Conservation (phyloP, 2,113 vertebrate genomes). For the Scophthalmus maximus region DNA sequence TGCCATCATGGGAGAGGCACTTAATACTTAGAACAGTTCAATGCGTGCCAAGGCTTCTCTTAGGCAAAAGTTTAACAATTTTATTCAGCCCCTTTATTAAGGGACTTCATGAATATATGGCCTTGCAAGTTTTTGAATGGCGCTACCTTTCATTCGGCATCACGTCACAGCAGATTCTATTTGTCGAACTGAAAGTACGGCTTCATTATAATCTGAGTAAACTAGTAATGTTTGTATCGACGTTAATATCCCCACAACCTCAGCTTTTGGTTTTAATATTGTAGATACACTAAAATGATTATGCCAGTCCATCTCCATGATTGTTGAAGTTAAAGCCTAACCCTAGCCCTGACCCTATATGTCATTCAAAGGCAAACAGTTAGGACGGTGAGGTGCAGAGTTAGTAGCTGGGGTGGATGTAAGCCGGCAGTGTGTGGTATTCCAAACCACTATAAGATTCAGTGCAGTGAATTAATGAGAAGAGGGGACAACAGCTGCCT, state of each 20-base stretch:
- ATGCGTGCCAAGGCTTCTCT: conserved; percentile 48
- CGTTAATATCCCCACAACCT: neutral
- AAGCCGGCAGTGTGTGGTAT: too few species aligned
- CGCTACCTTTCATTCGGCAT: neutral
- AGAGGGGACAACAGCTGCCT: too few species aligned
- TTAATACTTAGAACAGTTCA: conserved; percentile 44
- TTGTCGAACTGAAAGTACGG: neutral
- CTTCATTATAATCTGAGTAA: conserved; percentile 6
- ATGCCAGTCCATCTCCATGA: too few species aligned
- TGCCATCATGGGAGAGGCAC: conserved; percentile 46
- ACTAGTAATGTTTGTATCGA: neutral
- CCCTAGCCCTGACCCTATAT: too few species aligned
- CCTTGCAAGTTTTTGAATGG: conserved; percentile 43
- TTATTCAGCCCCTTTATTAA: conserved; percentile 41
- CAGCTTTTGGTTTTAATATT: too few species aligned
- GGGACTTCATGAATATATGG: conserved; percentile 23
- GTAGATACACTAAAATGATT: too few species aligned
- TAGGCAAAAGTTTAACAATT: conserved; percentile 33
- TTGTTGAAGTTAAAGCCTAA: too few species aligned
- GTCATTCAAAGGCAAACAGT: too few species aligned
- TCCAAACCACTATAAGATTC: too few species aligned
- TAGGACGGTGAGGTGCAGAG: too few species aligned
- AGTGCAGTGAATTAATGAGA: too few species aligned
- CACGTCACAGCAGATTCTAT: neutral
- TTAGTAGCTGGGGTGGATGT: too few species aligned